Evolutionary conservation across 2,113 vertebrate species (phyloP).

Genomic region (Phyllostomus discolor): DNA sequence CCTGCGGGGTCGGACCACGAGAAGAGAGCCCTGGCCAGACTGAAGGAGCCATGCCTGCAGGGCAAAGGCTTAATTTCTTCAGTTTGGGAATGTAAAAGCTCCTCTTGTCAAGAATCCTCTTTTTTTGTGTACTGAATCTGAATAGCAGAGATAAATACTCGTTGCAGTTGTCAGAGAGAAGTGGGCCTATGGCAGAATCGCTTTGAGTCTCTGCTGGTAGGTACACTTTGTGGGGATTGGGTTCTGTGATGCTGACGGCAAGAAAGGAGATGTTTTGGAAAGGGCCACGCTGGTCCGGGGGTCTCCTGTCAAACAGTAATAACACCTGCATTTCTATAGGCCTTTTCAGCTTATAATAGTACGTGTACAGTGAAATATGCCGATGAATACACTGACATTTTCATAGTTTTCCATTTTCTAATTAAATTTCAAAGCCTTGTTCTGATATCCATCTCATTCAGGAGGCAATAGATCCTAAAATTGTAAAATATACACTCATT

Average conservation of each 20-base stretch:
- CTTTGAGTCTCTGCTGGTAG: background rate
- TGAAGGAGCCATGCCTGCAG: too few relatives aligned
- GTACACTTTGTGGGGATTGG: background rate
- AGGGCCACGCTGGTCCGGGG: background rate
- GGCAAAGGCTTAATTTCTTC: background rate
- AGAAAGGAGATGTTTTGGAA: background rate
- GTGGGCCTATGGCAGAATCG: background rate
- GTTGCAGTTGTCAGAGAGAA: background rate
- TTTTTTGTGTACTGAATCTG: background rate
- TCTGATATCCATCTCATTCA: background rate
- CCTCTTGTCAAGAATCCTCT: background rate
- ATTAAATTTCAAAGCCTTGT: background rate
- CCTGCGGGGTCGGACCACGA: fast-evolving
- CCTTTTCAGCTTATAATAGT: background rate
- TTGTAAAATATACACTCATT: background rate
- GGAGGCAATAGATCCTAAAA: background rate
- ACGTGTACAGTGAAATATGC: background rate
- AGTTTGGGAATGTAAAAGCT: background rate
- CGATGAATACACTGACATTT: background rate
- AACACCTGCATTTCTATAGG: background rate
- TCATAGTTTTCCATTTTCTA: background rate
- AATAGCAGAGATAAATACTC: background rate
- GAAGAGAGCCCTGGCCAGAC: background rate
- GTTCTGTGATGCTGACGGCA: background rate
- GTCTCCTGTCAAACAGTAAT: background rate